Base-by-base conservation (phyloP, 2,888 invertebrate genomes). In the Platycnemis pennipes region DNA sequence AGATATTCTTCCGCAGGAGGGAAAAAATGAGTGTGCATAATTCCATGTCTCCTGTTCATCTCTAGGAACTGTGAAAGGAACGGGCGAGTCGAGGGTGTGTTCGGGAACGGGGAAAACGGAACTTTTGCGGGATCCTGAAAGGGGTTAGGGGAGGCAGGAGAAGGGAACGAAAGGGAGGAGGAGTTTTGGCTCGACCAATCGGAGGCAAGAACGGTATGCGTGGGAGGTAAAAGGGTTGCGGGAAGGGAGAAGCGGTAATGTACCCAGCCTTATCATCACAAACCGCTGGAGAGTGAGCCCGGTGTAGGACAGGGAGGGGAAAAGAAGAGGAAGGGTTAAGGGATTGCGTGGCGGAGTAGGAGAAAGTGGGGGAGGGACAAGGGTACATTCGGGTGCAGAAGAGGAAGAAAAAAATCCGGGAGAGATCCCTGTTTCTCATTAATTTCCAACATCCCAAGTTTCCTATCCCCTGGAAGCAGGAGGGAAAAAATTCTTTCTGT, bases 231-330 rank as follows among this genome's bases (percentile, higher is more conserved):
- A 56, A 31, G 53, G 13, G 88, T 13, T 5, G 88, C 11, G 0
- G 11, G 13, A 16, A 3, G 45, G n/a, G 46, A 63, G 44, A 63
- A 69, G 49, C 69, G 44, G 91, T 91, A 91, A 91, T 91, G 91
- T 91, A 91, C 91, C 91, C 91, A 69, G 91, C 63, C 91, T 91
- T 91, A 91, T 91, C 91, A 91, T 91, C 91, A 91, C 88, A 89
- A 69, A 91, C 91, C 91, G 91, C 56, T 37, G 26, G 63, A 91
- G 91, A 44, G 89, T 56, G 44, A 42, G 56, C 37, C 19, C 56
- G 22, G 89, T 42, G 42, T 19, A 42, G 53, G 42, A 42, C 37
- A 56, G 42, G 22, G 53, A 89, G 37, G 63, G n/a, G 19, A 37
- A 31, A 11, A n/a, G 77, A n/a, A 37, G 77, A 2, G 77, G 16